Evolutionary conservation across 2,797 vertebrate genomes (phyloP), one percentile per base, ranked within the genome.

Genomic region (Halcyon smyrnensis): DNA sequence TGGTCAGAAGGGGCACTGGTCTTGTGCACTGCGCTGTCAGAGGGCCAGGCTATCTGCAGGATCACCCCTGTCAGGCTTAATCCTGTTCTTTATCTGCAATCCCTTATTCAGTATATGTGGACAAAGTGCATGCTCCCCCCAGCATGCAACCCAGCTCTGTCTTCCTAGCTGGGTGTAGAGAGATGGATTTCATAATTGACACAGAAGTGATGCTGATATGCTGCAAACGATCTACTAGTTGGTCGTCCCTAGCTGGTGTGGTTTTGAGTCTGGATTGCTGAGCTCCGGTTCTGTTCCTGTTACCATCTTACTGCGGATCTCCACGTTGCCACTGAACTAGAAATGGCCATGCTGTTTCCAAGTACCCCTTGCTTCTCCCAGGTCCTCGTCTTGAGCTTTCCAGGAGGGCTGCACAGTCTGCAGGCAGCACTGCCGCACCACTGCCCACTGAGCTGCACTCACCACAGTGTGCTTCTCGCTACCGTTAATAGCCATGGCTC

Each of bases 401-500:
- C 0, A 0, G 27, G 28, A 2, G 48, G 57, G 56, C 56, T 28
- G 60, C 13, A 1, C 15, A 7, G 62, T 27, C 50, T 16, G 68
- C 41, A 14, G n/a, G 24, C 74, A 45, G 62, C 51, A 16, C 45
- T 8, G 24, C 27, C 32, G 43, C 51, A 1, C 28, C 1, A 2
- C 50, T 67, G 74, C 56, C 56, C 0, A 0, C 76, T 20, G 46
- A 32, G 62, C 78, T 53, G 71, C 37, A 1, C 50, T 34, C 27
- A 0, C 62, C 0, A 1, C 89, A 3, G 12, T 3, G 19, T 45
- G 28, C 64, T 73, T n/a, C 83, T 7, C 2, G 21, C 43, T 60
- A 53, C 54, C 36, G 2, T 0, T 1, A 1, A 10, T 6, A 54
- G 11, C 46, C 32, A 0, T 6, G 37, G 32, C 36, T 54, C 43